Base-by-base conservation (phyloP, 2,113 vertebrate genomes). In the Grallaria varia region DNA sequence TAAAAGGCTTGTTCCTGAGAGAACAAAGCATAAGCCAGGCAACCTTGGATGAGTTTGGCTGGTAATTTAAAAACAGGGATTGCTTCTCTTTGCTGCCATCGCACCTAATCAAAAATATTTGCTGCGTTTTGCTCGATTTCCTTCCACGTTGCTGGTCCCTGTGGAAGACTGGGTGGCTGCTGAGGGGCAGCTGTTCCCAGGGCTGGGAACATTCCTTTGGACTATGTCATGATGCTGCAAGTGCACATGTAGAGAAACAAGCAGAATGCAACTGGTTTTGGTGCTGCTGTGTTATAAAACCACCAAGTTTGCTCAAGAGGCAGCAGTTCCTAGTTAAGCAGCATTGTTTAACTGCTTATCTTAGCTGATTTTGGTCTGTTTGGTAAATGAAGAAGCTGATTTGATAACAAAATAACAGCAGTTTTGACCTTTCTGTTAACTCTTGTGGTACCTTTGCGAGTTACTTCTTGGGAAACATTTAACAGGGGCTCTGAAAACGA, bases 191-290 rank as follows among this genome's bases (percentile, higher is more conserved):
- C 81, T 95, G 79, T 97, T 96, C 69, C 83, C 87, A 84, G 93
- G 79, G 83, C 72, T 93, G 83, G 90, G 95, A 96, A 76, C 55
- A 31, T 91, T 95, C 85, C 90, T 92, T 94, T 80, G 77, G 72
- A 47, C 11, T 23, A 44, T 71, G 77, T 95, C 95, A 84, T 5
- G 23, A 74, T 81, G 80, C 89, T 97, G 64, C 95, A 89, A 95
- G 84, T 92, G 93, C 93, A 90, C 59, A 55, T 2, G 13, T 19
- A 50, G 88, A 84, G 92, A 45, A 95, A 35, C 16, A 11, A 94
- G 75, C 40, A 63, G 37, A 97, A 95, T 24, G 66, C 53, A 83
- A 39, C 68, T 86, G 73, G 21, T 58, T 92, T 72, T 95, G 42
- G 40, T 84, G 80, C 66, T 93, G 58, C n/a, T 47, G 58, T 19